Base-by-base conservation (phyloP, 2,113 vertebrate genomes). In the Riparia riparia region DNA sequence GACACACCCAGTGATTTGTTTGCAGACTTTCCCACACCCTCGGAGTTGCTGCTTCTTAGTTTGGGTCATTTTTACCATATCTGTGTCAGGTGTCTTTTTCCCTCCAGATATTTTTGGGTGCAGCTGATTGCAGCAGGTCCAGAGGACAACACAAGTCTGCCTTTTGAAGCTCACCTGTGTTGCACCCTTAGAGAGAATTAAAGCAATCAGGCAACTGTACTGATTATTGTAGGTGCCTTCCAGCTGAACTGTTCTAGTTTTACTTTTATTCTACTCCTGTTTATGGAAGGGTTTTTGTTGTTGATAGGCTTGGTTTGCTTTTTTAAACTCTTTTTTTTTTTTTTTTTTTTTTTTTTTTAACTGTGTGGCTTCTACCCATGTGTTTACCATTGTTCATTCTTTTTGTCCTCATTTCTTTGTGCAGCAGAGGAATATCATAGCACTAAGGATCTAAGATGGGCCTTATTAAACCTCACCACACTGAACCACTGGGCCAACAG, bases 21-120 rank as follows among this genome's bases (percentile, higher is more conserved):
- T 93, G 90, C 84, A 96, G 93, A 93, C 87, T 91, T 97, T 96
- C 78, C 74, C 94, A 96, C 94, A 96, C 87, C 78, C 91, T 91
- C 17, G 3, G 61, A 90, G 42, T 37, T 94, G 78, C 34, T 60
- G 34, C 78, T 92, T 94, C 51, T 87, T 76, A 54, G 37, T 95
- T 89, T 87, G 84, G 91, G 93, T 95, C 73, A 91, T 94, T 91
- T 96, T 94, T 87, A 63, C 61, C 6, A 3, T 77, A 63, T 57
- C 81, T 87, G 25, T 91, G 81, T 90, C 78, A 95, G 78, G 37
- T 94, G 70, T 73, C 89, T 77, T 96, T 85, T 79, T 66, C 31
- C 45, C 63, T 93, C 54, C 26, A 72, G 53, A 21, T 85, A 89
- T 95, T 91, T 91, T 84, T 88, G 73, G 57, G 29, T 73, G 73